A percentile compares a stretch with the other conserved stretches of the same genome.
Evolutionary conservation across 2,797 vertebrate genomes (phyloP).

Genomic region (Melanogrammus aeglefinus): DNA sequence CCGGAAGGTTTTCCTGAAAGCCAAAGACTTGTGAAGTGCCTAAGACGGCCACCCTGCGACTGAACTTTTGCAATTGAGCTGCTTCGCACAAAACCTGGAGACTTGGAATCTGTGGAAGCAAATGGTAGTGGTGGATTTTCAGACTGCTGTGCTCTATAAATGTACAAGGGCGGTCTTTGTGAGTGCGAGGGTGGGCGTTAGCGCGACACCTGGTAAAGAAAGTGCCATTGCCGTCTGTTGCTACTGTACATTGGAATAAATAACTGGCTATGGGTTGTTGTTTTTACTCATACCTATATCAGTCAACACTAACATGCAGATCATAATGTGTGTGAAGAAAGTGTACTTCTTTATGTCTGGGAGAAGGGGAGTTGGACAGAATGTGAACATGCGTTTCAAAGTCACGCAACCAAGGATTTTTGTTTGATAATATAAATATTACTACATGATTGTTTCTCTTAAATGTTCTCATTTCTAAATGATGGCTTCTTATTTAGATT

Average conservation of each 20-base stretch:
- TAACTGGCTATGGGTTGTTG: constrained; percentile 10
- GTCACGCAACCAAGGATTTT: constrained; percentile 21
- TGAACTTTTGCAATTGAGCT: constrained; percentile 25
- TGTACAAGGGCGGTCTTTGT: not conserved
- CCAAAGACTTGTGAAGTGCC: constrained; percentile 77
- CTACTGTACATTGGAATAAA: constrained; percentile 19
- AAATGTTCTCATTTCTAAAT: not conserved
- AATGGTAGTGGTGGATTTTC: not conserved
- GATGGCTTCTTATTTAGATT: not conserved
- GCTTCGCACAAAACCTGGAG: not conserved
- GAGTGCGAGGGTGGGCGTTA: not conserved
- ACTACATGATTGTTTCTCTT: not conserved
- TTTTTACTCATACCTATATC: not conserved
- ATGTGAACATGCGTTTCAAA: constrained; percentile 15
- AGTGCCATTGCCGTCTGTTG: constrained; percentile 17
- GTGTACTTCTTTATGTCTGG: constrained; percentile 19
- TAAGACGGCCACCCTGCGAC: constrained; percentile 59
- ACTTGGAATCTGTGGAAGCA: not conserved
- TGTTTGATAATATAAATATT: constrained; percentile 1
- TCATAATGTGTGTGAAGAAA: constrained; percentile 18
- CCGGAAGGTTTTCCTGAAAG: constrained; percentile 56
- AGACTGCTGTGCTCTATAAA: not conserved
- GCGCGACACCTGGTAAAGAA: constrained; percentile 4
- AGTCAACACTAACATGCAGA: not conserved
- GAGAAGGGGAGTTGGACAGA: constrained; percentile 13